Base-by-base conservation (phyloP, 2,113 vertebrate species). In the Noctilio leporinus region DNA sequence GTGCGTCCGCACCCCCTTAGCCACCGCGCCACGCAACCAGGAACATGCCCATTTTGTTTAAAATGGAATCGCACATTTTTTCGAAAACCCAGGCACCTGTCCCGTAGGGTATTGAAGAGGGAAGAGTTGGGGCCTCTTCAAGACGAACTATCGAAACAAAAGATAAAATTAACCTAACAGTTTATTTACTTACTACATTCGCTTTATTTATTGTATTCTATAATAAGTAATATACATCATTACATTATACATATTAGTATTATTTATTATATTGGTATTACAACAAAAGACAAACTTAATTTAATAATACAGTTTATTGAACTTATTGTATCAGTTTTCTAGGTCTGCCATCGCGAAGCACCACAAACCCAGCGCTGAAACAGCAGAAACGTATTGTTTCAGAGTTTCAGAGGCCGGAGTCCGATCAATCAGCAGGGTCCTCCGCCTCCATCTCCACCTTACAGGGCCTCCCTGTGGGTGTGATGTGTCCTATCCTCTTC, bases 1-100 rank as follows among this genome's bases (percentile, higher is more conserved):
- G 16, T 45, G 22, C 9, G 53, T 30, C 28, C 53, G 24, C 16
- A 35, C 12, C 12, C 33, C 8, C 19, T 22, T 4, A 49, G 70
- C 22, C 43, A 30, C 49, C 30, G 6, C 0, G 24, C 6, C 14
- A 7, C 33, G 40, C 0, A 0, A 15, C 43, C 19, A 35, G 3
- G 35, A 53, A 53, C 8, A 33, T 19, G 55, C 16, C 24, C 47
- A 38, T 78, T 92, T 70, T 59, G 22, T 59, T 81, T 86, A 64
- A 83, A 67, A 62, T 28, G 28, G 47, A 35, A 26, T 85, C n/a
- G 16, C 14, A 75, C 6, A 20, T 30, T 62, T 80, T 95, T 83
- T 83, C 6, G 33, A 73, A 91, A 86, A 80, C 17, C 5, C 33
- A 2, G n/a, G 28, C 26, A 30, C 53, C 43, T 85, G 33, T 30